A percentile compares a stretch with the other conserved stretches of the same genome.
phyloP scores from a whole-genome alignment of 1,140 invertebrate genomes.

The Probaryconus sp. region DNA sequence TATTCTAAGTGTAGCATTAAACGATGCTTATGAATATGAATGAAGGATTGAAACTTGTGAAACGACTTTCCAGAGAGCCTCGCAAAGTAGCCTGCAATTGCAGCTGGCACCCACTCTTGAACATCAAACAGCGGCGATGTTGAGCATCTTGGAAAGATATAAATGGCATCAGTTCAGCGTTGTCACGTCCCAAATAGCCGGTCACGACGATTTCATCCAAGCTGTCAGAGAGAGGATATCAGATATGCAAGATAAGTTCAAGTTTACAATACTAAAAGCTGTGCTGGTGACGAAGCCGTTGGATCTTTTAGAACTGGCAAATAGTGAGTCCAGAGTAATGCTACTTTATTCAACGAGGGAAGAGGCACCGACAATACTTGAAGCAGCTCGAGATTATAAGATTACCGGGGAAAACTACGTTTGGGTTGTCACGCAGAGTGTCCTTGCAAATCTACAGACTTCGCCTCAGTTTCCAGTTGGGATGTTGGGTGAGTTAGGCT shows the following conservation, averaged over 20 bases:
- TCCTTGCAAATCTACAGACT: conserved; percentile 88
- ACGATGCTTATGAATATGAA: too few species aligned
- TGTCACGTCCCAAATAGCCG: conserved; percentile 94
- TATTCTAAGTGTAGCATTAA: too few species aligned
- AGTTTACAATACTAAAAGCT: conserved; percentile 91
- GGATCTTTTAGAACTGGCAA: conserved; percentile 87
- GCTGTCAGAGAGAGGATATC: conserved; percentile 91
- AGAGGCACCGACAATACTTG: conserved; percentile 91
- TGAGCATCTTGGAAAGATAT: conserved; percentile 94
- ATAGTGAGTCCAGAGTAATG: conserved; percentile 95
- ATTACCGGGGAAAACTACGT: conserved; percentile 96
- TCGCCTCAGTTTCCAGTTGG: conserved; percentile 92
- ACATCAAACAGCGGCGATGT: conserved; percentile 95
- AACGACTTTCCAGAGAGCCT: conserved; percentile 87
- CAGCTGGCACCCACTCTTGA: conserved; percentile 95
- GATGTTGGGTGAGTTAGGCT: conserved; percentile 93
- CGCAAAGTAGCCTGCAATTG: conserved; percentile 89
- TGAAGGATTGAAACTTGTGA: too few species aligned
- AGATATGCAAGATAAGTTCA: conserved; percentile 91
- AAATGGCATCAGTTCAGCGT: conserved; percentile 98
- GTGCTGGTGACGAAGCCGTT: conserved; percentile 85
- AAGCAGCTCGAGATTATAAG: conserved; percentile 87
- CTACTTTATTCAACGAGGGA: conserved; percentile 93
- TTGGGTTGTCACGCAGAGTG: conserved; percentile 97
- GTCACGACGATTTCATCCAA: conserved; percentile 96